These are phyloP conservation scores for Drosophila ezoana DNA, from an alignment of 2,888 invertebrate species.

Conservation along the genomic window DNA sequence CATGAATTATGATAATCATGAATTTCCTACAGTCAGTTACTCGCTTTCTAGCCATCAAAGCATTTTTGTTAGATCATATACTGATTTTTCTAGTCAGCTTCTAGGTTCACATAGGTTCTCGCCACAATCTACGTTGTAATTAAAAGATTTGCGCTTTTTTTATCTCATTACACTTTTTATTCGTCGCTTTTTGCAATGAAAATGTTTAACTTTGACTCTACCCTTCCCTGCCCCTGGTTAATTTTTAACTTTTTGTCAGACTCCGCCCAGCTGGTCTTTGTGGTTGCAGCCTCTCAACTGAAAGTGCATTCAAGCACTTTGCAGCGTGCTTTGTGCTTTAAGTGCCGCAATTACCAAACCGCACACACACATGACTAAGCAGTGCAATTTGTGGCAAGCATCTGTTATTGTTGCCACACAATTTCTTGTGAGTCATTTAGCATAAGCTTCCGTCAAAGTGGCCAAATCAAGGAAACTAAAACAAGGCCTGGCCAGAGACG, in stretches of 20 bases:
- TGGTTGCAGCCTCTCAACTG: slow-evolving; percentile 43
- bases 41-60: no score
- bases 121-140: no score
- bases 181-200: no score
- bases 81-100: neutral
- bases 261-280: neutral
- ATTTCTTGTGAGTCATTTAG: slow-evolving; percentile 58
- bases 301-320: slow-evolving; percentile 61
- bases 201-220: no score
- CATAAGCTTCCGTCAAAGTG: slow-evolving; percentile 52
- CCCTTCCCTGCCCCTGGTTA: no score
- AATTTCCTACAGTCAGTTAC: no score
- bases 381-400: slow-evolving; percentile 57
- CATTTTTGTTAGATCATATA: neutral
- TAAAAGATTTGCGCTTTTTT: no score
- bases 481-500: slow-evolving; percentile 9
- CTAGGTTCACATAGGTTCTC: no score
- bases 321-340: slow-evolving; percentile 41
- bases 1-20: no score
- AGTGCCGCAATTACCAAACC: slow-evolving; percentile 44
- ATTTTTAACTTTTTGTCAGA: no score
- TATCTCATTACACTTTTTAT: no score
- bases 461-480: slow-evolving; percentile 24
- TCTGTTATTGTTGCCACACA: slow-evolving; percentile 28
- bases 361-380: slow-evolving; percentile 12